Conservation (phyloP, 64 coral and sea anemone species). For the Stylophora pistillata region DNA sequence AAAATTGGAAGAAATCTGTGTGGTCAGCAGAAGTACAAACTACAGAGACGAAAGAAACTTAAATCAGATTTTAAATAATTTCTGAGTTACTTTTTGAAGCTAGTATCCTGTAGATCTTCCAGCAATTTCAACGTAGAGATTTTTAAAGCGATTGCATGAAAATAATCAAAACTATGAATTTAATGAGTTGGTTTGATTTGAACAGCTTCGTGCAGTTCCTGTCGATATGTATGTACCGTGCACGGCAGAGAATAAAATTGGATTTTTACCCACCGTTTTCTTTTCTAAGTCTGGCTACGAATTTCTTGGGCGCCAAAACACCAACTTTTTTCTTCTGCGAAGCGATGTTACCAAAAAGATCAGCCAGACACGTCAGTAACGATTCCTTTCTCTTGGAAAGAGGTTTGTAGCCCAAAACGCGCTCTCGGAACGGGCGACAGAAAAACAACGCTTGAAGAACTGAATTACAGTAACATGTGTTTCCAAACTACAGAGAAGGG, state of each 20-base stretch:
- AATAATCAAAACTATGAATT: not conserved
- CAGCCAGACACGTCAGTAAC: slow-evolving; percentile 90
- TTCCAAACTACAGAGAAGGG: slow-evolving; percentile 84
- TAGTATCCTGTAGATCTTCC: not conserved
- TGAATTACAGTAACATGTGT: slow-evolving; percentile 98
- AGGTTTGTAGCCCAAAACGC: slow-evolving; percentile 89
- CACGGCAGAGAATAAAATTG: not conserved
- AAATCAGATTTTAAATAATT: too few species aligned
- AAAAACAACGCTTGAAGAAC: slow-evolving; percentile 98
- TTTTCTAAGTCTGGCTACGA: slow-evolving; percentile 94
- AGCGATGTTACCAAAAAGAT: slow-evolving; percentile 92
- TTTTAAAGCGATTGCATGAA: not conserved
- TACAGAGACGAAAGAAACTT: too few species aligned
- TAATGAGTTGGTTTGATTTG: not conserved
- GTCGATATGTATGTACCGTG: too few species aligned
- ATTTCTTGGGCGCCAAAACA: slow-evolving; percentile 97
- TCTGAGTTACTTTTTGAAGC: not conserved
- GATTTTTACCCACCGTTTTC: slow-evolving; percentile 75
- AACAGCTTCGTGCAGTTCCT: not conserved
- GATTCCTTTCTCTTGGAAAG: slow-evolving; percentile 93
- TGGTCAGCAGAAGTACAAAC: not conserved
- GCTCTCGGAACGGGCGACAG: slow-evolving; percentile 95
- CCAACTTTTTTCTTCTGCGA: slow-evolving; percentile 99
- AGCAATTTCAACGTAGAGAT: not conserved
- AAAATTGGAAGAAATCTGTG: not conserved